These are phyloP conservation scores for Centropus bengalensis DNA, from an alignment of 2,113 vertebrate species.

Conservation along the genomic window DNA sequence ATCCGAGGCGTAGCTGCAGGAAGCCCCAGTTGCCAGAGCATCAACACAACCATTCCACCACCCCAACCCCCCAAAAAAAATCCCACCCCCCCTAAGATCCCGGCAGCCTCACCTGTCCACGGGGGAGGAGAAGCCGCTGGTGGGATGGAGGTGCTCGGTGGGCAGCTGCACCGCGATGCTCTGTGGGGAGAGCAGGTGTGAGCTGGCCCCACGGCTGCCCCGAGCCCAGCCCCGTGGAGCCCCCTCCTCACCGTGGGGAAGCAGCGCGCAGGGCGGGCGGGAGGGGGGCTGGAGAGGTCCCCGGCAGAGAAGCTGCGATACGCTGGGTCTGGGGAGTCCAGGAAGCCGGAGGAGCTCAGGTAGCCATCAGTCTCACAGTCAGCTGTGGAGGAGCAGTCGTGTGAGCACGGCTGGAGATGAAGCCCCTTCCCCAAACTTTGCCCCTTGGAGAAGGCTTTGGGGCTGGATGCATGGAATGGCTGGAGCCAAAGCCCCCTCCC, in stretches of 20 bases:
- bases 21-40: not conserved
- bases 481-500: not conserved
- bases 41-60: rapidly evolving
- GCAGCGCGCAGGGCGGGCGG: conserved; percentile 73
- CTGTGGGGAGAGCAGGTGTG: conserved; percentile 30
- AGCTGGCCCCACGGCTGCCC: rapidly evolving
- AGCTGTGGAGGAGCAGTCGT: conserved; percentile 65
- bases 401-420: rapidly evolving
- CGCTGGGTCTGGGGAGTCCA: conserved; percentile 77
- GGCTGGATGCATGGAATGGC: not conserved
- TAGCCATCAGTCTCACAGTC: conserved; percentile 94
- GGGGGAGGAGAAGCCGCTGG: conserved; percentile 83
- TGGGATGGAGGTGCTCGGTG: not conserved
- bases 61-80: too few species aligned
- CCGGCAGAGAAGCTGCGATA: not conserved
- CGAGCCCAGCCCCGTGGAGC: rapidly evolving
- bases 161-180: conserved; percentile 82
- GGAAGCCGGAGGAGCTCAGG: conserved; percentile 88
- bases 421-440: not conserved
- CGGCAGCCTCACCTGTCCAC: conserved; percentile 82
- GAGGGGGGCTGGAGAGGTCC: conserved; percentile 57
- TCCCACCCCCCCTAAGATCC: not conserved
- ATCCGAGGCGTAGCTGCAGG: conserved; percentile 85
- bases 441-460: not conserved
- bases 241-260: conserved; percentile 84